These are phyloP conservation scores for Dendrolimus punctatus DNA, from an alignment of 1,140 invertebrate genomes.

Conservation along the genomic window DNA sequence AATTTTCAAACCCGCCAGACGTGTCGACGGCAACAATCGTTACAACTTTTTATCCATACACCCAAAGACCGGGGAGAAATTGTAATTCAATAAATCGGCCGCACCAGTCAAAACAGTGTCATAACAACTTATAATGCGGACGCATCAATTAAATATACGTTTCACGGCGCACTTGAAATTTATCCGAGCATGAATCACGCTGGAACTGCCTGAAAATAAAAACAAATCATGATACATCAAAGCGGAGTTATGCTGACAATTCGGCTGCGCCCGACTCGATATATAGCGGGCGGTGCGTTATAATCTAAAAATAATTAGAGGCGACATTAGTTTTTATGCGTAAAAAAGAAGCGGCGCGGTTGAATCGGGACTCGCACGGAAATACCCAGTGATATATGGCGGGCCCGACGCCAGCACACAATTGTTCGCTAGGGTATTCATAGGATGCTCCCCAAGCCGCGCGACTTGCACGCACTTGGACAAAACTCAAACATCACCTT, in stretches of 20 bases:
- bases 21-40: conserved; percentile 7
- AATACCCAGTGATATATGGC: conserved; percentile 61
- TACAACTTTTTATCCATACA: too few species aligned
- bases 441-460: conserved; percentile 29
- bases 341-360: conserved; percentile 61
- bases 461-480: too few species aligned
- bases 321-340: conserved; percentile 67
- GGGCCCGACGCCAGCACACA: conserved; percentile 30
- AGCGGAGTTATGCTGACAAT: conserved; percentile 69
- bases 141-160: conserved; percentile 52
- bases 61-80: too few species aligned
- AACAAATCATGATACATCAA: conserved; percentile 68
- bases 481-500: too few species aligned
- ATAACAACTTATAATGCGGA: conserved; percentile 48
- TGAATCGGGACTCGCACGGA: conserved; percentile 48
- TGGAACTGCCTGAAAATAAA: conserved; percentile 61
- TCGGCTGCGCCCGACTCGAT: conserved; percentile 58
- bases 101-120: conserved; percentile 33
- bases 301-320: conserved; percentile 71
- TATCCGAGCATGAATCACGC: conserved; percentile 61
- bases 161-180: conserved; percentile 50
- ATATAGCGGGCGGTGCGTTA: conserved; percentile 64
- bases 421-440: conserved; percentile 37
- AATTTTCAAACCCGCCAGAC: conserved; percentile 34
- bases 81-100: conserved; percentile 12